phyloP scores from a whole-genome alignment of 2,888 invertebrate species.

The Nephrotoma flavescens region DNA sequence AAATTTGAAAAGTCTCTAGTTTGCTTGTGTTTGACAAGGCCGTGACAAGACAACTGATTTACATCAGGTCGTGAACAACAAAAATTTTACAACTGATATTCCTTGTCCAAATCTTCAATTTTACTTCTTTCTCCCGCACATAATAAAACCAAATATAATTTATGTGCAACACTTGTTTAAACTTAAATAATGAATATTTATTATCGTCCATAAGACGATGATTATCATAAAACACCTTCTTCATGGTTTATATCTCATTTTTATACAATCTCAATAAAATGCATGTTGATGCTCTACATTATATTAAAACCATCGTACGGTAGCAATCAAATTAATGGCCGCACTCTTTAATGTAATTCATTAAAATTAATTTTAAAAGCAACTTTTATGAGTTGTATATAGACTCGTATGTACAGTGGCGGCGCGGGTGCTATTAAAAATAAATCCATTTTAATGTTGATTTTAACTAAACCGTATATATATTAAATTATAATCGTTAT shows the following conservation, averaged over 20 bases:
- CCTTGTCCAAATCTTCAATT: too few relatives aligned
- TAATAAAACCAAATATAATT: not conserved
- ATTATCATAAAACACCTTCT: not conserved
- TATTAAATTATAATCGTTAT: not conserved
- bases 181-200: not conserved
- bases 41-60: too few relatives aligned
- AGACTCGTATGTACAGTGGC: too few relatives aligned
- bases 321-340: not conserved
- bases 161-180: not conserved
- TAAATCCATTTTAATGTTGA: constrained; percentile 13
- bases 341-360: not conserved
- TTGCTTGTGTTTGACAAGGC: too few relatives aligned
- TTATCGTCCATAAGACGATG: not conserved
- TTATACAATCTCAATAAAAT: not conserved
- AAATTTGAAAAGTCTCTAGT: too few relatives aligned
- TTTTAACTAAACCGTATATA: not conserved
- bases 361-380: not conserved
- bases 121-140: not conserved
- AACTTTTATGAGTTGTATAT: not conserved
- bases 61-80: too few relatives aligned
- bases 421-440: not conserved
- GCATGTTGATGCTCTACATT: not conserved
- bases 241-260: not conserved
- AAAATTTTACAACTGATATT: too few relatives aligned
- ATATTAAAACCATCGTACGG: not conserved